Conservation (phyloP, 2,888 invertebrate species). For the Hydrotaea diabolus region DNA sequence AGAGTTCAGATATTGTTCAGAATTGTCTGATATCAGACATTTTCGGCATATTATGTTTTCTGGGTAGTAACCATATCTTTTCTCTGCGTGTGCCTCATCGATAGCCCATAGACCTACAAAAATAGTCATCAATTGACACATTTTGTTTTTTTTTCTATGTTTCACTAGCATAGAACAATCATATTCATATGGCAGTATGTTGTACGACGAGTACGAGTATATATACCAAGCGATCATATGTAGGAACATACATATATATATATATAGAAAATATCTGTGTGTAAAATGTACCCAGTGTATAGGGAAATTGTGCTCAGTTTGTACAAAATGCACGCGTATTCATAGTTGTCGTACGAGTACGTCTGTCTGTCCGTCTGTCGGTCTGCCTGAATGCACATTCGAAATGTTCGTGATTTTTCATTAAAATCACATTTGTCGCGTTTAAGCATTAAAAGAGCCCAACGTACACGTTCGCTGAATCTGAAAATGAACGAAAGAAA, state of each 20-base stretch:
- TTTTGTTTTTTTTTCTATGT: neutral
- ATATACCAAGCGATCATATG: neutral
- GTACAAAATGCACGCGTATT: slow-evolving; percentile 5
- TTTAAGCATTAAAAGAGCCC: slow-evolving; percentile 50
- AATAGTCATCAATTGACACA: slow-evolving; percentile 23
- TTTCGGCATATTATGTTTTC: no score
- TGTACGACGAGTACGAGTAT: no score
- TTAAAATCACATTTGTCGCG: slow-evolving; percentile 45
- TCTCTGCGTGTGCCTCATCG: no score
- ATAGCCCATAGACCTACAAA: slow-evolving; percentile 4
- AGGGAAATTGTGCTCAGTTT: neutral
- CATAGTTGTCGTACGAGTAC: neutral
- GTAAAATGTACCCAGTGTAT: neutral
- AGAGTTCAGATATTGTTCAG: no score
- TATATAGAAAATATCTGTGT: neutral
- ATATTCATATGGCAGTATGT: neutral
- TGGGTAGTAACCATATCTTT: no score
- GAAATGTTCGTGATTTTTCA: slow-evolving; percentile 62
- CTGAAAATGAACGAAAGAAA: neutral
- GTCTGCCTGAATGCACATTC: slow-evolving; percentile 24
- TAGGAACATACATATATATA: no score
- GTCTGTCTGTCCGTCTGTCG: slow-evolving; percentile 9
- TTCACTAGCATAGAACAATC: neutral
- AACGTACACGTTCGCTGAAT: slow-evolving; percentile 46
- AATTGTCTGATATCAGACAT: no score